Base-by-base conservation (phyloP, 2,888 invertebrate species). In the Hydrotaea diabolus region DNA sequence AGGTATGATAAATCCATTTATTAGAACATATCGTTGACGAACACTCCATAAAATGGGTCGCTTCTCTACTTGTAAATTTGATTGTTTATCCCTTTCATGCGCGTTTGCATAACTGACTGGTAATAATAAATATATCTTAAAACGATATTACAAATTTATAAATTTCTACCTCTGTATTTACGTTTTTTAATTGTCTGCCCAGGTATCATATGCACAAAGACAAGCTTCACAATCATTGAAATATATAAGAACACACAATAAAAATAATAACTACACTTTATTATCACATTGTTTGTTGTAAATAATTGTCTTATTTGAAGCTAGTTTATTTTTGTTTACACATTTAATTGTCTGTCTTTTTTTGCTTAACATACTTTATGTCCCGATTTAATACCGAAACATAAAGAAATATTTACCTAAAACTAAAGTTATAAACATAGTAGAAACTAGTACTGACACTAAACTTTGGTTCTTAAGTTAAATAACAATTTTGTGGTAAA, bases 211-310 rank as follows among this genome's bases (percentile, higher is more conserved):
- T 71, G 7, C 39, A 55, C 39, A 55, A 75, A 71, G 59, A 72
- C 82, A 78, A 78, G 82, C 79, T 83, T 79, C 83, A 49, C 66
- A 80, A n/a, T 79, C 73, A 75, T 66, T 39, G 0, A 79, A 26
- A 36, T 77, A 23, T n/a, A n/a, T n/a, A n/a, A n/a, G n/a, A n/a
- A n/a, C n/a, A n/a, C n/a, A n/a, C n/a, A n/a, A n/a, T n/a, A n/a
- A n/a, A n/a, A n/a, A n/a, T n/a, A n/a, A n/a, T 2, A 57, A 57
- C 76, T 82, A 49, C 77, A 59, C 7, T 0, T 17, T 75, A 57
- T 73, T 55, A 72, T 64, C 26, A 64, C 36, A 72, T 66, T 57
- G 23, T 79, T 73, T 46, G 23, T 23, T 59, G 53, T 82, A 78
- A 4, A 55, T 62, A 46, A 73, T 59, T 71, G n/a, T 72, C 23